phyloP scores from a whole-genome alignment of 2,797 vertebrate genomes.

The Mus spretus region DNA sequence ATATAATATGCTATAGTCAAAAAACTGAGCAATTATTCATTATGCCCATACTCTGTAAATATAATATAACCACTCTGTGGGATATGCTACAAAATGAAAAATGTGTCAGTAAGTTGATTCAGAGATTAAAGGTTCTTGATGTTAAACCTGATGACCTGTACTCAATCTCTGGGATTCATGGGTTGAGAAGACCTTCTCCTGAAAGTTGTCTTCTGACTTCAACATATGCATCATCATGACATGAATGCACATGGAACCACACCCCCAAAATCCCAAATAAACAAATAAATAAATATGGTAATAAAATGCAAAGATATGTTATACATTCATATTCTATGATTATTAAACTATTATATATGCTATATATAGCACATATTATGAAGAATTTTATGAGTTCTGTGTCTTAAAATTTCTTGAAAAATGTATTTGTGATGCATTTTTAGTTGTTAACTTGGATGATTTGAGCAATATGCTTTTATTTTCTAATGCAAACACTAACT shows the following conservation, averaged over 20 bases:
- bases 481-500: constrained; percentile 38
- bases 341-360: background rate
- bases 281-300: background rate
- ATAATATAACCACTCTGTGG: background rate
- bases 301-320: background rate
- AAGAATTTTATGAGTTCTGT: background rate
- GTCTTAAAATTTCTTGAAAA: constrained; percentile 48
- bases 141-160: background rate
- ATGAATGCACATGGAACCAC: accelerated
- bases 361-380: background rate
- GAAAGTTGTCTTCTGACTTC: background rate
- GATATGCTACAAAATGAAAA: background rate
- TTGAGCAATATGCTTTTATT: background rate
- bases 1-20: constrained; percentile 1
- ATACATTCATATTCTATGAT: background rate
- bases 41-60: background rate
- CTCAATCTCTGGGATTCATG: background rate
- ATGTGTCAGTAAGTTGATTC: background rate
- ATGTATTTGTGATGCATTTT: constrained; percentile 31
- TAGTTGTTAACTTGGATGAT: constrained; percentile 6
- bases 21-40: constrained; percentile 17
- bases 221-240: too few relatives aligned
- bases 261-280: background rate
- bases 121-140: background rate
- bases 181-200: background rate